Conservation (phyloP, 2,113 vertebrate genomes). For the Coracopsis vasa region DNA sequence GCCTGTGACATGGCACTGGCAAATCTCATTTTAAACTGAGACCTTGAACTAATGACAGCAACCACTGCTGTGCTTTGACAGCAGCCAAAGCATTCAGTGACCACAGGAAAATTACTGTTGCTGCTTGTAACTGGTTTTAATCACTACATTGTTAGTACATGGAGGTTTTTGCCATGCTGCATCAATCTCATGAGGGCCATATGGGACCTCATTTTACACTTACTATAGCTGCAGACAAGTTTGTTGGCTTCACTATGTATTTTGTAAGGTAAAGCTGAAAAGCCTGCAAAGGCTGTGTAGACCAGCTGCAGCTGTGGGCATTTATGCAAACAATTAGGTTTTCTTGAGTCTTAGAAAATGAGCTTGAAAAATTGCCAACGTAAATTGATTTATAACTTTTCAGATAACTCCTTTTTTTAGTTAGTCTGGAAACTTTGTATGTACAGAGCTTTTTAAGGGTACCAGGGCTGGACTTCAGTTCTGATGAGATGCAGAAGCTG, state of each 20-base stretch:
- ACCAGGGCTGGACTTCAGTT: neutral
- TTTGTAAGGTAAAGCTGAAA: neutral
- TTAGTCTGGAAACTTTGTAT: neutral
- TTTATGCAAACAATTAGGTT: neutral
- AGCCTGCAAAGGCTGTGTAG: neutral
- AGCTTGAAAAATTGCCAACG: neutral
- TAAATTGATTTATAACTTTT: neutral
- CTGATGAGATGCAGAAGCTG: neutral
- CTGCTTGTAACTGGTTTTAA: neutral
- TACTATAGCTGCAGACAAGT: neutral
- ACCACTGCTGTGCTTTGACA: neutral
- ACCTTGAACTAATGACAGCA: neutral
- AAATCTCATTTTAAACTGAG: neutral
- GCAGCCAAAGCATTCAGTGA: accelerated
- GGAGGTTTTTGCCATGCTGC: neutral
- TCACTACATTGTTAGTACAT: neutral
- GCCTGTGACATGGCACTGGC: neutral
- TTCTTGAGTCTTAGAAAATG: neutral
- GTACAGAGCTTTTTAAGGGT: neutral
- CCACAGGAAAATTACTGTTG: neutral
- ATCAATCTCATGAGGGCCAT: neutral
- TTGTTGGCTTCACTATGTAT: neutral
- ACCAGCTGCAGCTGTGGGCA: neutral
- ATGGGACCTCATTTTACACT: neutral
- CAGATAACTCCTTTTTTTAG: neutral